Evolutionary conservation across 1,140 invertebrate genomes (phyloP), one percentile per base, ranked within the genome.

Genomic region (Papilio machaon): DNA sequence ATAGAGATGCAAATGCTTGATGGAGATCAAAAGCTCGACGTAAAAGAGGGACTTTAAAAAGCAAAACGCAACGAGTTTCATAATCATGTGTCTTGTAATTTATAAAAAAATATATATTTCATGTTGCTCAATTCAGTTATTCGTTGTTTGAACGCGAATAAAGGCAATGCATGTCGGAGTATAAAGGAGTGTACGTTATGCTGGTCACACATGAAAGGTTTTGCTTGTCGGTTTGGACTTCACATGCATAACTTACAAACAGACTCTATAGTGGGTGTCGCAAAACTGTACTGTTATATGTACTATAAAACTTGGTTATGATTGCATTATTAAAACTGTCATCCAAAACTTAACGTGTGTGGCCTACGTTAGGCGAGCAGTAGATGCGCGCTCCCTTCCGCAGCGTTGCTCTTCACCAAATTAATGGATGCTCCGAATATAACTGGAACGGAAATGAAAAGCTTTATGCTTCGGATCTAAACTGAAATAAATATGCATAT

Each of bases 381-480:
- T 79, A 64, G 35, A 47, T 43, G 76, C 38, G 19, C 54, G 54
- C 58, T 79, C 58, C 54, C 76, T 15, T 54, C 58, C 76, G 52
- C 49, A 60, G 60, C 77, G 52, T 54, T 78, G 60, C 77, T 79
- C 77, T 79, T 79, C 77, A 79, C 77, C 9, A 67, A 79, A 79
- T 79, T 79, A 79, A 79, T 79, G 77, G 38, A 79, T 79, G 77
- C 77, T 79, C 77, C 58, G 60, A 79, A 79, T 79, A 79, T 79
- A 67, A 79, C 77, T 79, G 58, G 58, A 67, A 79, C 77, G 58
- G 77, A 79, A 79, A 79, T 67, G 76, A 78, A 78, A 60, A 78
- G 76, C 76, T 78, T 78, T 78, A 78, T 78, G 76, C 52, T 60
- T n/a, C 75, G 54, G 11, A 35, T 58, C 52, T 58, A 35, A 77